Percentiles rank a stretch among this genome's conserved stretches.
Evolutionary conservation across 2,888 invertebrate species (phyloP).

Genomic region (Tineola bisselliella): DNA sequence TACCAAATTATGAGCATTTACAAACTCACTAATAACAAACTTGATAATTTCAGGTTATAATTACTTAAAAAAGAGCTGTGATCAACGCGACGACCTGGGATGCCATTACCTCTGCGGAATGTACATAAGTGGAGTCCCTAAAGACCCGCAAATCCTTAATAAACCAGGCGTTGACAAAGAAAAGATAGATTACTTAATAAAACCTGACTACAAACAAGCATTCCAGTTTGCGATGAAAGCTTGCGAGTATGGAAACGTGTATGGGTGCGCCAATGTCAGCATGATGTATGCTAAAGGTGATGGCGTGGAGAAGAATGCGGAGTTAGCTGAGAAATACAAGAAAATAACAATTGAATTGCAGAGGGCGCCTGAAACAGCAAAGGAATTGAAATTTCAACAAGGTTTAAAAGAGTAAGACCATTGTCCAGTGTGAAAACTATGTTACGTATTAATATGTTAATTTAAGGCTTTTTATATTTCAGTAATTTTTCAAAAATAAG

Average conservation of each 20-base stretch:
- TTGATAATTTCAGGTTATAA: slow-evolving; percentile 57
- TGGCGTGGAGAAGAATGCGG: slow-evolving; percentile 77
- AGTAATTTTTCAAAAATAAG: too few relatives aligned
- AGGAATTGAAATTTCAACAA: slow-evolving; percentile 67
- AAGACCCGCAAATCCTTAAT: slow-evolving; percentile 39
- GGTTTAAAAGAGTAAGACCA: slow-evolving; percentile 39
- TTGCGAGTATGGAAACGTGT: slow-evolving; percentile 86
- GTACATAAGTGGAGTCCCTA: slow-evolving; percentile 78
- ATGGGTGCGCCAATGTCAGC: slow-evolving; percentile 90
- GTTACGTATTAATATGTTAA: too few relatives aligned
- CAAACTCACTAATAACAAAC: too few relatives aligned
- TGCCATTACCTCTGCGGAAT: slow-evolving; percentile 85
- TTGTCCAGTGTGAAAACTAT: background rate
- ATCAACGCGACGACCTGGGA: slow-evolving; percentile 70
- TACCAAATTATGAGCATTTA: too few relatives aligned
- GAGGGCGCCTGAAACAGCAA: slow-evolving; percentile 69
- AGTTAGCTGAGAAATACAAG: slow-evolving; percentile 78
- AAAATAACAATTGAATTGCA: slow-evolving; percentile 76
- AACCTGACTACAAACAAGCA: slow-evolving; percentile 79
- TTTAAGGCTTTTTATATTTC: background rate
- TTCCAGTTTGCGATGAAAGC: slow-evolving; percentile 80
- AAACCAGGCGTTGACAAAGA: slow-evolving; percentile 42
- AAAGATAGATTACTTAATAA: slow-evolving; percentile 62
- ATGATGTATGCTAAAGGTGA: slow-evolving; percentile 88
- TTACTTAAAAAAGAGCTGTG: slow-evolving; percentile 69